Evolutionary conservation across 2,888 invertebrate genomes (phyloP).

Genomic region (Scelioninae gen. 2): DNA sequence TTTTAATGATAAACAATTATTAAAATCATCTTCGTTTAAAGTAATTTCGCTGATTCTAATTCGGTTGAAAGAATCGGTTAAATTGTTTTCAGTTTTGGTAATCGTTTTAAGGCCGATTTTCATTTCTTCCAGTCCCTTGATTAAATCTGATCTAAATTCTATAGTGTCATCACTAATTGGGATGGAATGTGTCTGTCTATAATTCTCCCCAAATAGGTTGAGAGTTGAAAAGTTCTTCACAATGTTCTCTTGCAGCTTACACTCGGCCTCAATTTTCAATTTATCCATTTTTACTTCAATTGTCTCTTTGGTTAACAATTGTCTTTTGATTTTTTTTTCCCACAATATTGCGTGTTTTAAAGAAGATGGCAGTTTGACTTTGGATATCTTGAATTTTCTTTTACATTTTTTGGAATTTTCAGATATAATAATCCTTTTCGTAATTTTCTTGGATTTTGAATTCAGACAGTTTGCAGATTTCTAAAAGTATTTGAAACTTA

Average conservation of each 20-base stretch:
- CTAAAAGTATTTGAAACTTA: slow-evolving; percentile 3
- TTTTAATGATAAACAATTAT: slow-evolving; percentile 17
- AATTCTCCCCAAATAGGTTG: slow-evolving; percentile 30
- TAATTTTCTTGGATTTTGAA: not conserved
- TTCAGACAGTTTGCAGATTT: not conserved
- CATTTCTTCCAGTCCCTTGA: slow-evolving; percentile 18
- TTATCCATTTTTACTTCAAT: slow-evolving; percentile 9
- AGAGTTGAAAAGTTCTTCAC: slow-evolving; percentile 15
- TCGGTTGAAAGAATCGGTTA: not conserved
- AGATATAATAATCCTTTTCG: slow-evolving; percentile 7
- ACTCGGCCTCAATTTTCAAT: slow-evolving; percentile 16
- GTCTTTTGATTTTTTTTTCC: slow-evolving; percentile 31
- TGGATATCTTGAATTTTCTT: slow-evolving; percentile 26
- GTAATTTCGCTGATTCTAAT: slow-evolving; percentile 15
- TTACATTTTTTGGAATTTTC: slow-evolving; percentile 3
- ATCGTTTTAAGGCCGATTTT: slow-evolving; percentile 26
- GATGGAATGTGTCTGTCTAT: slow-evolving; percentile 4
- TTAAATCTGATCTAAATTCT: slow-evolving; percentile 9
- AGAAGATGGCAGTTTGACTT: slow-evolving; percentile 36
- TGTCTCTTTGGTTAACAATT: slow-evolving; percentile 1
- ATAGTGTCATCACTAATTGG: slow-evolving; percentile 30
- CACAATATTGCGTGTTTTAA: slow-evolving; percentile 30
- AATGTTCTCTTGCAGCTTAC: not conserved
- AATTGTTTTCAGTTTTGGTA: not conserved
- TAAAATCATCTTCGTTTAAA: slow-evolving; percentile 14